Conservation (phyloP, 2,113 vertebrate species). For the Periophthalmus modestus region DNA sequence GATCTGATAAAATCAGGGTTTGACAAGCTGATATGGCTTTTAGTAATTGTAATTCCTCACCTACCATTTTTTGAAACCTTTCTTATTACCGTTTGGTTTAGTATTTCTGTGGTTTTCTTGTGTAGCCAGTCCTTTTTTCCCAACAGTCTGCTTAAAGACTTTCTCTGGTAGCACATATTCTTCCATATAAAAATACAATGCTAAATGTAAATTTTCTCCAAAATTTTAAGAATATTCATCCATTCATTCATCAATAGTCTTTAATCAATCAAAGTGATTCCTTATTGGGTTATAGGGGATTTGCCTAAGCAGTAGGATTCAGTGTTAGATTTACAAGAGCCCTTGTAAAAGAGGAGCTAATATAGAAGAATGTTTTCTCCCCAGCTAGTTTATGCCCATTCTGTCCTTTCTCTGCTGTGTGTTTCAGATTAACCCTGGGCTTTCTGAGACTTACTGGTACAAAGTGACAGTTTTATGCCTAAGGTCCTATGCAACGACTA, state of each 20-base stretch:
- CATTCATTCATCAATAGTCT: too few relatives aligned
- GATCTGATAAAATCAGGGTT: too few relatives aligned
- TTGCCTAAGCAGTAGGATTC: neutral
- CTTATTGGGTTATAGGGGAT: conserved; percentile 5
- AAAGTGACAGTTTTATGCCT: neutral
- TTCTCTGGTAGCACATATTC: too few relatives aligned
- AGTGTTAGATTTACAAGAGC: conserved; percentile 2
- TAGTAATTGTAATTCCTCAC: too few relatives aligned
- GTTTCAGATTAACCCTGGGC: conserved; percentile 1
- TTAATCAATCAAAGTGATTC: conserved; percentile 1
- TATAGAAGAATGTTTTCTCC: neutral
- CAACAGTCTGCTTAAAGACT: too few relatives aligned
- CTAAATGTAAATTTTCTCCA: neutral
- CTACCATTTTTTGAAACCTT: too few relatives aligned
- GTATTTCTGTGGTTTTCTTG: too few relatives aligned
- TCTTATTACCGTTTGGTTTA: too few relatives aligned
- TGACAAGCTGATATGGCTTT: too few relatives aligned
- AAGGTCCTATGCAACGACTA: neutral
- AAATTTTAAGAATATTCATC: neutral
- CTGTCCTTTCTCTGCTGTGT: neutral
- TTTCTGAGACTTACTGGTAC: neutral
- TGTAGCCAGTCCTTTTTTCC: too few relatives aligned
- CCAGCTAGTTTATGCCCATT: neutral
- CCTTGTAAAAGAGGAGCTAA: conserved; percentile 10
- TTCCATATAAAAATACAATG: neutral